Percentiles rank a stretch among this genome's conserved stretches.
These are phyloP conservation scores for Dynastes maya DNA, from an alignment of 2,888 invertebrate species.

Conservation along the genomic window DNA sequence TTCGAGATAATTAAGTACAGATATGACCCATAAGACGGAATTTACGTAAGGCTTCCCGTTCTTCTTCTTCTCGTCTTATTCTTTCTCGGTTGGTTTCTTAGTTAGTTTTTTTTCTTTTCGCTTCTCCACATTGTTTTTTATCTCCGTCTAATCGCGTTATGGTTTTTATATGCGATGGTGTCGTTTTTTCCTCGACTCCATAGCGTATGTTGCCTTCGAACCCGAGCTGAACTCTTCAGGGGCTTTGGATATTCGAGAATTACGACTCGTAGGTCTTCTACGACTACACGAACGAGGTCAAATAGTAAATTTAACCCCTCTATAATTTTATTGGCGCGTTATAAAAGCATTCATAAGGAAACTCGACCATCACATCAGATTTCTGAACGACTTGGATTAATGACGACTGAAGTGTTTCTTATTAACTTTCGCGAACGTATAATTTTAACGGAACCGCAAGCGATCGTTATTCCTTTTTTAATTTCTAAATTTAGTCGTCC, in stretches of 20 bases:
- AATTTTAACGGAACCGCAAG: too few species aligned
- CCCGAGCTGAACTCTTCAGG: too few species aligned
- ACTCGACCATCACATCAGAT: too few species aligned
- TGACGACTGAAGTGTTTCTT: too few species aligned
- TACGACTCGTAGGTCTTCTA: neutral
- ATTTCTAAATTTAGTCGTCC: too few species aligned
- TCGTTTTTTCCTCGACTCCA: neutral
- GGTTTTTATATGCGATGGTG: constrained; percentile 27
- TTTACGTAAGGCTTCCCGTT: constrained; percentile 42
- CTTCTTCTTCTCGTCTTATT: neutral
- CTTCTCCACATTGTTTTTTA: constrained; percentile 9
- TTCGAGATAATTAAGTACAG: constrained; percentile 61
- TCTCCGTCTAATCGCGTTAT: constrained; percentile 32
- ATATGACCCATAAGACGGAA: constrained; percentile 58
- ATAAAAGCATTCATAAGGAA: neutral
- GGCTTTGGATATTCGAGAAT: constrained; percentile 5
- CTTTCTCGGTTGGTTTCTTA: constrained; percentile 1
- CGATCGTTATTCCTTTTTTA: too few species aligned
- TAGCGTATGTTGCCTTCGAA: too few species aligned
- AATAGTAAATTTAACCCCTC: constrained; percentile 22
- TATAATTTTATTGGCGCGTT: constrained; percentile 18
- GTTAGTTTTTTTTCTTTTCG: constrained; percentile 6
- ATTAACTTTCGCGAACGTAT: too few species aligned
- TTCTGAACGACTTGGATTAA: too few species aligned
- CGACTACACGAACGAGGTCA: constrained; percentile 24